These are phyloP conservation scores for Apamea epomidion DNA, from an alignment of 2,888 invertebrate species.

Conservation along the genomic window DNA sequence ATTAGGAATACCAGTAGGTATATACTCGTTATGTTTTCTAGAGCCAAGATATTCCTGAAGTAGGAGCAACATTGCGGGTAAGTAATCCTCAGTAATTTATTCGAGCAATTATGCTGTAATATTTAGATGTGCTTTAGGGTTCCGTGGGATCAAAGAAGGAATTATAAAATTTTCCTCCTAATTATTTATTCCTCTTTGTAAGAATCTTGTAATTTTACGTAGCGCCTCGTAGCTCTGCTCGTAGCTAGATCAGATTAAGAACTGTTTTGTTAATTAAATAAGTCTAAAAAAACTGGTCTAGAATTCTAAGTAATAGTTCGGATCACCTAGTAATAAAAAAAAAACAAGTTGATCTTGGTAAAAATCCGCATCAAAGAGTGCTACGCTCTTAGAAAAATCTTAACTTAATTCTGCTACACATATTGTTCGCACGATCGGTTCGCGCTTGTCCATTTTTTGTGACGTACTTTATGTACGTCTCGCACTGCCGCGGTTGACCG, in stretches of 20 bases:
- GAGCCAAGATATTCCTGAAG: conserved; percentile 49
- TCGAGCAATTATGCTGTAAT: conserved; percentile 71
- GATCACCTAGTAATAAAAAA: conserved; percentile 3
- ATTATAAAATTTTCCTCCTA: conserved; percentile 34
- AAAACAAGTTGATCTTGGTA: background rate
- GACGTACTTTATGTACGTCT: conserved; percentile 58
- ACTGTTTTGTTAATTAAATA: background rate
- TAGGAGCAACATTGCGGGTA: conserved; percentile 64
- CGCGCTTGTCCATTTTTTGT: conserved; percentile 65
- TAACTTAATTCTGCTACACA: conserved; percentile 5
- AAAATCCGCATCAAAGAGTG: background rate
- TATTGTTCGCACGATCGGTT: conserved; percentile 41
- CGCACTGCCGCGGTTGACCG: conserved; percentile 65
- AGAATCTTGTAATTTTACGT: background rate
- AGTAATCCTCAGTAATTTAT: conserved; percentile 71
- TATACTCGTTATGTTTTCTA: conserved; percentile 44
- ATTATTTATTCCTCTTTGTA: conserved; percentile 35
- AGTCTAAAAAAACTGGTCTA: background rate
- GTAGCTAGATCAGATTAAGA: background rate
- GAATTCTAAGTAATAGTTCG: background rate
- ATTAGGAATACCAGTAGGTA: conserved; percentile 4
- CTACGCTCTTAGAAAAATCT: background rate
- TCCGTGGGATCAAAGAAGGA: conserved; percentile 57
- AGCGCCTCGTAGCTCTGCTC: background rate
- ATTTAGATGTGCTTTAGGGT: conserved; percentile 68